Conservation (phyloP, 2,113 vertebrate species). For the Misgurnus anguillicaudatus region DNA sequence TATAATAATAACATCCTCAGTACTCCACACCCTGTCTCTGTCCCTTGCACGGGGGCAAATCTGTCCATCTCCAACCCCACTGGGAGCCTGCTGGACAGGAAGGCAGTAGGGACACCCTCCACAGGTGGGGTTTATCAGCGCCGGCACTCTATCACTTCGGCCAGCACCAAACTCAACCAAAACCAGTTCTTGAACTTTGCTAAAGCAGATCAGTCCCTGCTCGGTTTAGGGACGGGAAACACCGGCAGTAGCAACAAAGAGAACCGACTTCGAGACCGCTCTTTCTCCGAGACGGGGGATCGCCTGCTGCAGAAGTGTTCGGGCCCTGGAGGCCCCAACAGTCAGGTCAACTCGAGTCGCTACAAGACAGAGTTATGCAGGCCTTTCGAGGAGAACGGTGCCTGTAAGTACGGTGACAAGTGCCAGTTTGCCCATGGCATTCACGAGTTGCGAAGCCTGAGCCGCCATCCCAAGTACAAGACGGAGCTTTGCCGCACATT, state of each 20-base stretch:
- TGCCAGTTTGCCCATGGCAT: conserved; percentile 98
- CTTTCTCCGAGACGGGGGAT: conserved; percentile 94
- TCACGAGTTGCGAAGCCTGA: conserved; percentile 96
- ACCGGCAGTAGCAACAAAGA: conserved; percentile 83
- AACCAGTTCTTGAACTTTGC: conserved; percentile 92
- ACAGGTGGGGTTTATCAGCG: conserved; percentile 86
- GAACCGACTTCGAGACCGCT: conserved; percentile 92
- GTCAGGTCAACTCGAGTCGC: conserved; percentile 96
- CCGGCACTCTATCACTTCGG: conserved; percentile 90
- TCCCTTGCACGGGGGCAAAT: conserved; percentile 74
- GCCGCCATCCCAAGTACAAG: conserved; percentile 98
- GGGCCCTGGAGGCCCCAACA: conserved; percentile 70
- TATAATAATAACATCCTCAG: conserved; percentile 80
- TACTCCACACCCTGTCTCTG: conserved; percentile 69
- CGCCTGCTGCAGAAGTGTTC: conserved; percentile 85
- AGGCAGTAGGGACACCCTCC: conserved; percentile 93
- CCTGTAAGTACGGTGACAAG: conserved; percentile 98
- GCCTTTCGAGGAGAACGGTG: conserved; percentile 95
- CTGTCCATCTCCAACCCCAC: conserved; percentile 78
- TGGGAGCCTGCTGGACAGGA: conserved; percentile 97
- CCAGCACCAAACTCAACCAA: conserved; percentile 90
- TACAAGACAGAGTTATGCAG: conserved; percentile 98
- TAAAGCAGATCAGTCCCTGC: conserved; percentile 78
- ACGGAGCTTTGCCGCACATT: conserved; percentile 99
- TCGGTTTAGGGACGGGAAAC: conserved; percentile 76